These are phyloP conservation scores for Psettodes erumei DNA, from an alignment of 2,113 vertebrate species.

Conservation along the genomic window DNA sequence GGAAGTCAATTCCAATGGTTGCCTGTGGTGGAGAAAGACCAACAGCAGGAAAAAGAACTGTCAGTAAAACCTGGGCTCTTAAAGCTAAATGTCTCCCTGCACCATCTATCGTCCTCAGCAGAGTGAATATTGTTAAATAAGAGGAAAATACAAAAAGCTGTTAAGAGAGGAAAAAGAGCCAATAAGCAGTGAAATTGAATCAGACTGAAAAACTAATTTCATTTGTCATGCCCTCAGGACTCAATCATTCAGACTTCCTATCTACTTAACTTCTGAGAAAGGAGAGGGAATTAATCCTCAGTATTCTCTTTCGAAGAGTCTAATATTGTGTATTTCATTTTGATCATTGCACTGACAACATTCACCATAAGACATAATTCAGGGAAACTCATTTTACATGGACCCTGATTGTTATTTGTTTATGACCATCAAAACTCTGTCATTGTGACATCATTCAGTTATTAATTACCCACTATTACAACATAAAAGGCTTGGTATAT, in stretches of 20 bases:
- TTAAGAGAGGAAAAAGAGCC: conserved; percentile 13
- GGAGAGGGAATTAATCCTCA: neutral
- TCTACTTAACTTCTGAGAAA: conserved; percentile 7
- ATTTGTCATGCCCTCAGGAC: conserved; percentile 37
- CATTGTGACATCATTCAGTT: neutral
- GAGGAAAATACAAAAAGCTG: conserved; percentile 39
- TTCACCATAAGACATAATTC: neutral
- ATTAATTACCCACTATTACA: conserved; percentile 2
- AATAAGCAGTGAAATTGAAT: conserved; percentile 41
- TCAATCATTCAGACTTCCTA: conserved; percentile 36
- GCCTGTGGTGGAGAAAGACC: conserved; percentile 69
- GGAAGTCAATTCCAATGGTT: conserved; percentile 85
- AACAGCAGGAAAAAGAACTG: conserved; percentile 19
- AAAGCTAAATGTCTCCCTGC: conserved; percentile 15
- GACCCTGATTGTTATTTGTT: neutral
- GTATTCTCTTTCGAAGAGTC: neutral
- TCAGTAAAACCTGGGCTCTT: conserved; percentile 15
- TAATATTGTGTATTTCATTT: neutral
- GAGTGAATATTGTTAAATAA: conserved; percentile 30
- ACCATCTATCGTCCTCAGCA: conserved; percentile 16
- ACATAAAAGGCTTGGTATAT: neutral
- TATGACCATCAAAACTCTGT: neutral
- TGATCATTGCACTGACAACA: neutral
- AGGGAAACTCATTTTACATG: neutral
- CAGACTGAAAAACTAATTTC: conserved; percentile 44